Percentiles rank a stretch among this genome's conserved stretches.
phyloP scores from a whole-genome alignment of 2,113 vertebrate species.

The Casuarius casuarius region DNA sequence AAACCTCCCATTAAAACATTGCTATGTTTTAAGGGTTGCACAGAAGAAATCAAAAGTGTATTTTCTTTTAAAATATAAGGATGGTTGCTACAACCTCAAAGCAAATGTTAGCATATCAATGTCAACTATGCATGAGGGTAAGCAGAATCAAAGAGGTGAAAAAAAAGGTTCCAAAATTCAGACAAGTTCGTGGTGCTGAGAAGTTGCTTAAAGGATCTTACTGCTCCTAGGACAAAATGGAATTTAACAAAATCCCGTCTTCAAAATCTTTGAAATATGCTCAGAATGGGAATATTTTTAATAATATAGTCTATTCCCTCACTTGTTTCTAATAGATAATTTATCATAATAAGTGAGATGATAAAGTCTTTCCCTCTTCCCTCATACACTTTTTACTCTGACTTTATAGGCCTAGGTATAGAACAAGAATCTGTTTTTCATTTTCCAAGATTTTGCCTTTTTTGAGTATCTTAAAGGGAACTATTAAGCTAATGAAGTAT shows the following conservation, averaged over 20 bases:
- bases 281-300: not conserved
- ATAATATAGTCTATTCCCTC: not conserved
- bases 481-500: not conserved
- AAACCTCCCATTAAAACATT: not conserved
- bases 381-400: not conserved
- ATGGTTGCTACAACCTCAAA: not conserved
- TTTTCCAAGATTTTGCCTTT: not conserved
- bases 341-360: not conserved
- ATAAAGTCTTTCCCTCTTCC: not conserved
- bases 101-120: not conserved
- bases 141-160: not conserved
- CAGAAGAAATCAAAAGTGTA: not conserved
- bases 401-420: not conserved
- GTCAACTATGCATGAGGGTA: not conserved
- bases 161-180: not conserved
- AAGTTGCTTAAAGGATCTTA: not conserved
- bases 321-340: not conserved
- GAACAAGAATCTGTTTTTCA: not conserved
- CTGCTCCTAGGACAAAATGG: not conserved
- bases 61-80: not conserved
- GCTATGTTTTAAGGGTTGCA: not conserved
- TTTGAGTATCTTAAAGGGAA: not conserved
- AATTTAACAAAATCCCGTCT: too few species aligned
- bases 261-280: not conserved
- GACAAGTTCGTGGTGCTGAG: not conserved